Evolutionary conservation across 2,113 vertebrate genomes (phyloP).

Genomic region (Jacana jacana): DNA sequence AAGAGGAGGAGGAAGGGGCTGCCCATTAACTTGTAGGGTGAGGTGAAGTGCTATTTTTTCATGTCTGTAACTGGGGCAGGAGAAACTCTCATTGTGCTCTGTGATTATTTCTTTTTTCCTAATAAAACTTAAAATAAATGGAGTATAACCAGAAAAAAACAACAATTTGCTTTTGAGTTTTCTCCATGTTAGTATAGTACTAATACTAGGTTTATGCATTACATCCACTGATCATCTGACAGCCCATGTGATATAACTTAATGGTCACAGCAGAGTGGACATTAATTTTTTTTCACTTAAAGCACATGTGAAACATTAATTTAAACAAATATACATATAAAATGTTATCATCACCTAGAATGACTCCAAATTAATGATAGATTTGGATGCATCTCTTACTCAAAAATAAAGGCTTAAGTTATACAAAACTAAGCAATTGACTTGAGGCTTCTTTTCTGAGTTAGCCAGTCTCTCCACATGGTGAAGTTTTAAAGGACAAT

Average conservation of each 20-base stretch:
- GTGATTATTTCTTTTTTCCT: background rate
- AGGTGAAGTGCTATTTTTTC: background rate
- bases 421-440: background rate
- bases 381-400: background rate
- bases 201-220: background rate
- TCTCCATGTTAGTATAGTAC: background rate
- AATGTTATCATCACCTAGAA: background rate
- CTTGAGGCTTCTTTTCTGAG: background rate
- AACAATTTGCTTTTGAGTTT: background rate
- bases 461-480: background rate
- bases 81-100: rapidly evolving
- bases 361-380: background rate
- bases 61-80: background rate
- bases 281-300: background rate
- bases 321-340: background rate
- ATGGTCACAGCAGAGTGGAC: background rate
- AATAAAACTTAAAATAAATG: background rate
- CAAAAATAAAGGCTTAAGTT: background rate
- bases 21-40: background rate
- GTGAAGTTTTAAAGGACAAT: background rate
- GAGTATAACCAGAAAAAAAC: background rate
- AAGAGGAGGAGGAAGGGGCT: background rate
- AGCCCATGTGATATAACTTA: background rate
- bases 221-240: background rate
- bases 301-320: background rate